Evolutionary conservation across 2,797 vertebrate genomes (phyloP).

Genomic region (Taeniopygia guttata): DNA sequence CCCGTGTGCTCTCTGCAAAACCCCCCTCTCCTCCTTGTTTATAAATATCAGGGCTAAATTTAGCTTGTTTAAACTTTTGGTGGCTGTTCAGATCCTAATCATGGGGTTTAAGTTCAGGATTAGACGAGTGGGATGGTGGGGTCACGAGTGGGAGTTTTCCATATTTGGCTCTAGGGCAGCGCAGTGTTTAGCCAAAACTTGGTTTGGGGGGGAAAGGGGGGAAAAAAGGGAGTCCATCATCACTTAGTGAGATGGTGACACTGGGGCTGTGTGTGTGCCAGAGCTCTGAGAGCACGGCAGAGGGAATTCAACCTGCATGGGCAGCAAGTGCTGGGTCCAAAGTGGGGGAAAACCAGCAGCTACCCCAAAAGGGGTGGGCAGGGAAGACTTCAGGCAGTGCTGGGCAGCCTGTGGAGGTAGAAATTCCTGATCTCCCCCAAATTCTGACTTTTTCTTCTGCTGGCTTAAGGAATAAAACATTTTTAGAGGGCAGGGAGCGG

Average conservation of each 20-base stretch:
- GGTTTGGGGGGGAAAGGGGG: background rate
- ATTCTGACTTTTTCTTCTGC: background rate
- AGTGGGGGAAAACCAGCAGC: fast-evolving
- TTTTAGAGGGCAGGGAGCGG: background rate
- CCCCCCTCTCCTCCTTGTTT: slow-evolving; percentile 19
- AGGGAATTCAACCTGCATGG: background rate
- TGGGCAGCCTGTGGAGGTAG: background rate
- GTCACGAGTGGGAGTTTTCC: background rate
- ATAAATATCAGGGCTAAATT: slow-evolving; percentile 52
- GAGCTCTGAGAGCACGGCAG: background rate
- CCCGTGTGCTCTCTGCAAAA: background rate
- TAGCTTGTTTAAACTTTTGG: slow-evolving; percentile 52
- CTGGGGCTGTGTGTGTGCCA: background rate
- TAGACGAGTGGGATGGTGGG: background rate
- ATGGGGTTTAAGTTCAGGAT: slow-evolving; percentile 31
- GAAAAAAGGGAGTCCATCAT: background rate
- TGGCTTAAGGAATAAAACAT: background rate
- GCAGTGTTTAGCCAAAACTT: background rate
- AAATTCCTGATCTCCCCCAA: background rate
- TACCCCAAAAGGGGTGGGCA: background rate
- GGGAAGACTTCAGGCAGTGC: background rate
- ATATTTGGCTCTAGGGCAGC: slow-evolving; percentile 5
- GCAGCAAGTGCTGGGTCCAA: background rate
- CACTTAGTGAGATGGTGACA: background rate
- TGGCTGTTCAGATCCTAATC: slow-evolving; percentile 46